These are phyloP conservation scores for Nothoprocta pentlandii DNA, from an alignment of 2,113 vertebrate genomes.

Conservation along the genomic window DNA sequence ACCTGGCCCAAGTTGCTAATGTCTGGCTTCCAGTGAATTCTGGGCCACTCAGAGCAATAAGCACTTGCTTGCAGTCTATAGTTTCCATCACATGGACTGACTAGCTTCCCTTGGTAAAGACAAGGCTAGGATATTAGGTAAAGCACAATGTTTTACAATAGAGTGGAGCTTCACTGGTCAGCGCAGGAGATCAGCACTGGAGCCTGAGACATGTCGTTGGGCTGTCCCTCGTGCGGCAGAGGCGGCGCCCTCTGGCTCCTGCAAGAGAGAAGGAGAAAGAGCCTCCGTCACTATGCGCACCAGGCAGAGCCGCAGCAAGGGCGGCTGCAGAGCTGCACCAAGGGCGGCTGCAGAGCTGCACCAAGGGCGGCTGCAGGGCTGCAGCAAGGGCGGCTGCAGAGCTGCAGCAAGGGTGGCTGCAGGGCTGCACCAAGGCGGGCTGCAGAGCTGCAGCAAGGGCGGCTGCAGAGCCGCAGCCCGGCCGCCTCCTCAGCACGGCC, in stretches of 20 bases:
- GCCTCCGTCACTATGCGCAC: conserved; percentile 15
- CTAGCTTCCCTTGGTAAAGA: conserved; percentile 85
- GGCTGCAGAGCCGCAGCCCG: too few species aligned
- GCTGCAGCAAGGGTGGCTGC: too few species aligned
- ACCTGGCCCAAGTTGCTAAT: conserved; percentile 77
- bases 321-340: accelerated
- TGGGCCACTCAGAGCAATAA: conserved; percentile 80
- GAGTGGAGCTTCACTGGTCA: conserved; percentile 92
- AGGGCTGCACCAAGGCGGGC: too few species aligned
- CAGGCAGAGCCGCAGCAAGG: too few species aligned
- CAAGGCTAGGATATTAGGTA: conserved; percentile 86
- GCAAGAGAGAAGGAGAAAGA: conserved; percentile 77
- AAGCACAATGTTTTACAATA: conserved; percentile 86
- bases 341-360: too few species aligned
- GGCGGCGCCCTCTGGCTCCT: conserved; percentile 91
- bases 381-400: too few species aligned
- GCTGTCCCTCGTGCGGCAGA: conserved; percentile 89
- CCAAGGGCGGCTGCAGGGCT: too few species aligned
- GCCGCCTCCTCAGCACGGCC: too few species aligned
- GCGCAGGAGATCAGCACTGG: conserved; percentile 98
- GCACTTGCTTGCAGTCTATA: conserved; percentile 81
- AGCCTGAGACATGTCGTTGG: conserved; percentile 94
- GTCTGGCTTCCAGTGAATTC: conserved; percentile 82
- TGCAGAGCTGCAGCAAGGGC: too few species aligned
- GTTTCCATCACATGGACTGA: conserved; percentile 80